These are phyloP conservation scores for Gerosis bhagava DNA, from an alignment of 2,888 invertebrate genomes.

Conservation along the genomic window DNA sequence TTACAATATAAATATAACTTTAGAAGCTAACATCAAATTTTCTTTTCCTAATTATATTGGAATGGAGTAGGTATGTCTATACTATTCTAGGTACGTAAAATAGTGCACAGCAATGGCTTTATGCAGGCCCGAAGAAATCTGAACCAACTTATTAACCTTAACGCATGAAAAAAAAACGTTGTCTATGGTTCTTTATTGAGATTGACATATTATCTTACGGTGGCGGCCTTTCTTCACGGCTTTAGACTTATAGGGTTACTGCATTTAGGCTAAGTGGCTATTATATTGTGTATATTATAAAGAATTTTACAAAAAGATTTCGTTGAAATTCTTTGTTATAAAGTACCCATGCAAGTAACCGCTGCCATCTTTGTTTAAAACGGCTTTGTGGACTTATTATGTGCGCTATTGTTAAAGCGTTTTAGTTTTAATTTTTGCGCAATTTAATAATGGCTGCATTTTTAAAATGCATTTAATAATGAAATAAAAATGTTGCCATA, in stretches of 20 bases:
- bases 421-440: background rate
- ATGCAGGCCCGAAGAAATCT: constrained; percentile 10
- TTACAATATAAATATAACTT: too few relatives aligned
- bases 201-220: background rate
- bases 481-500: too few relatives aligned
- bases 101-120: too few relatives aligned
- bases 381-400: constrained; percentile 13
- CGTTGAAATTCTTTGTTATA: constrained; percentile 15
- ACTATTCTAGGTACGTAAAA: too few relatives aligned
- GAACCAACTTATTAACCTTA: constrained; percentile 9
- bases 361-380: constrained; percentile 12
- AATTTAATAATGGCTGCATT: too few relatives aligned
- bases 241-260: constrained; percentile 23
- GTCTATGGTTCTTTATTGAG: background rate
- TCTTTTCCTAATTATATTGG: too few relatives aligned
- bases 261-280: constrained; percentile 20
- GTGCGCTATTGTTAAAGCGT: background rate
- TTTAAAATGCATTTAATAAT: too few relatives aligned
- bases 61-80: too few relatives aligned
- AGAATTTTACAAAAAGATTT: constrained; percentile 11
- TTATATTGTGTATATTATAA: constrained; percentile 16
- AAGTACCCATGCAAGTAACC: background rate
- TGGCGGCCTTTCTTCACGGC: constrained; percentile 17
- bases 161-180: background rate
- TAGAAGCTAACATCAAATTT: too few relatives aligned